Evolutionary conservation across 2,113 vertebrate species (phyloP), one percentile per base, ranked within the genome.

Genomic region (Cisticola juncidis): DNA sequence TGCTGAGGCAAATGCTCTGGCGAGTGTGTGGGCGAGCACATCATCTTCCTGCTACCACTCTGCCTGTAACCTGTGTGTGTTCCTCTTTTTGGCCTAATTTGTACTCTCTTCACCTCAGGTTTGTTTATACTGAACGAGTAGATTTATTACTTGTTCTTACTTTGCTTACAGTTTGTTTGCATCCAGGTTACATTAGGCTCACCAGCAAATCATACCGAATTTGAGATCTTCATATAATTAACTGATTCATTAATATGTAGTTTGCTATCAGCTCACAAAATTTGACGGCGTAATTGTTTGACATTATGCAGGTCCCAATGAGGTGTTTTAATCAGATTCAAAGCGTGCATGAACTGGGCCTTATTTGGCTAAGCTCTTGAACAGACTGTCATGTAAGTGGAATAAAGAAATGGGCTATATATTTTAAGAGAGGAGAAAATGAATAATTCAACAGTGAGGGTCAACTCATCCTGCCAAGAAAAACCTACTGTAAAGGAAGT

Each of bases 1-100:
- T 80, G 58, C 70, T 83, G 58, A 83, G 58, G 33, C 48, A 93
- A 93, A 69, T 20, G 25, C 33, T 76, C 25, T 11, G 31, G 40
- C 0, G 0, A 69, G 38, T 0, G 2, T 0, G 1, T 40, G 60
- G 82, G 56, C 0, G 15, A 79, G 42, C 18, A 17, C 45, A 72
- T 70, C 1, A 0, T 66, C 24, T 70, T 50, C 22, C 42, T 82
- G 35, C 71, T 70, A 45, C 45, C 69, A 33, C 29, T 35, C 18
- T 1, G 36, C 45, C 50, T 70, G 26, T 64, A 71, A 47, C 44
- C 61, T 16, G n/a, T 23, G 44, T n/a, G 45, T 35, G 38, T 11
- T 81, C 36, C 42, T 81, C 26, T 51, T 79, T 82, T 92, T 83
- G 85, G 25, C 50, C 54, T 96, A 62, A 88, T 94, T 69, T 77